These are phyloP conservation scores for Tolypeutes matacus DNA, from an alignment of 2,797 vertebrate genomes.

Conservation along the genomic window DNA sequence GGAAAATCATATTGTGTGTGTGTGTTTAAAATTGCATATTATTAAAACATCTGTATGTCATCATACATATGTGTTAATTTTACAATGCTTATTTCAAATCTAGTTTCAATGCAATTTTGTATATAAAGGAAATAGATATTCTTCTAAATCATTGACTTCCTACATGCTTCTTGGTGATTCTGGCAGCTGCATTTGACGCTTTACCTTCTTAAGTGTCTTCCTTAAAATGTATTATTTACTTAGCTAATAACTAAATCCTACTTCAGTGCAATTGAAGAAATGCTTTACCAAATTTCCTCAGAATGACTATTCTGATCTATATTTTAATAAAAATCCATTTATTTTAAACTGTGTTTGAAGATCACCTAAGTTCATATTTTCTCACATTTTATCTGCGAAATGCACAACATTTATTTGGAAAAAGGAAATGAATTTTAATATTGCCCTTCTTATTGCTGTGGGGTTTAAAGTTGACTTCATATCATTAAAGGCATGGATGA, in stretches of 20 bases:
- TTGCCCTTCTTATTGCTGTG: conserved; percentile 77
- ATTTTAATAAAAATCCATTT: conserved; percentile 70
- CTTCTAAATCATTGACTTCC: neutral
- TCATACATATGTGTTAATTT: conserved; percentile 41
- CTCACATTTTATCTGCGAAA: conserved; percentile 81
- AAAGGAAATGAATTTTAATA: conserved; percentile 82
- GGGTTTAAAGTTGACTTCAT: conserved; percentile 81
- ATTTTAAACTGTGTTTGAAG: conserved; percentile 77
- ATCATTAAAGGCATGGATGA: conserved; percentile 84
- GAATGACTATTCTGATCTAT: neutral
- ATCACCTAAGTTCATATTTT: conserved; percentile 70
- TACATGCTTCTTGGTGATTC: neutral
- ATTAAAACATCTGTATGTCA: conserved; percentile 11
- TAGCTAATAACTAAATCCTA: conserved; percentile 47
- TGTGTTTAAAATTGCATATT: conserved; percentile 49
- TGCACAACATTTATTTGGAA: conserved; percentile 83
- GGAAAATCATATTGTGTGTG: conserved; percentile 9
- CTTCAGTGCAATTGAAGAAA: conserved; percentile 14
- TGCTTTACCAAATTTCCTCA: neutral
- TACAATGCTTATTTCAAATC: conserved; percentile 58
- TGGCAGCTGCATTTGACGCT: neutral
- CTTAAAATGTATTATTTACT: conserved; percentile 15
- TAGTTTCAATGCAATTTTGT: conserved; percentile 44
- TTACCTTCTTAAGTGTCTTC: conserved; percentile 15
- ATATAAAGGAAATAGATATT: neutral